A percentile compares a stretch with the other conserved stretches of the same genome.
phyloP scores from a whole-genome alignment of 2,113 vertebrate genomes.

The Smithornis capensis region DNA sequence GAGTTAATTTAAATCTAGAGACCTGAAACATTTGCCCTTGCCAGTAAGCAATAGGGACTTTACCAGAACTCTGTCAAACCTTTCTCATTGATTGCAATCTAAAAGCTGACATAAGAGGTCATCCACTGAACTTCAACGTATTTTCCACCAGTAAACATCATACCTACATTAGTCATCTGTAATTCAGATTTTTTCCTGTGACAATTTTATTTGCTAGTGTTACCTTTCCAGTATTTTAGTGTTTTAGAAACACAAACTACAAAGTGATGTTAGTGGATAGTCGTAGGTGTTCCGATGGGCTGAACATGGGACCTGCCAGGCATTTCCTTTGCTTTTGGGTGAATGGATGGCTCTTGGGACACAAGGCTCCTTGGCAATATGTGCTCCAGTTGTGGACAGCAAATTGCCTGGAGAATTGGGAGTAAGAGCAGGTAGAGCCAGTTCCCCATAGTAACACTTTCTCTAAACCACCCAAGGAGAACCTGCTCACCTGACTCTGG shows the following conservation, averaged over 20 bases:
- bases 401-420: not conserved
- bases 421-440: not conserved
- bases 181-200: not conserved
- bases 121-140: not conserved
- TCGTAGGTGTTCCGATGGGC: not conserved
- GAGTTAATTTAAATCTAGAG: not conserved
- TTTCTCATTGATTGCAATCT: not conserved
- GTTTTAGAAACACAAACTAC: not conserved
- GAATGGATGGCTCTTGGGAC: not conserved
- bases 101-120: not conserved
- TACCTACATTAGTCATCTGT: not conserved
- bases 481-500: not conserved
- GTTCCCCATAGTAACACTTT: not conserved
- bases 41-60: not conserved
- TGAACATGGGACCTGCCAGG: not conserved
- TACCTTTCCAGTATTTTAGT: not conserved
- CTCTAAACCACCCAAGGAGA: not conserved
- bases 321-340: not conserved
- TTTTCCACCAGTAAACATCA: not conserved
- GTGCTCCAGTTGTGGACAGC: too few relatives aligned
- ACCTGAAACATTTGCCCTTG: not conserved
- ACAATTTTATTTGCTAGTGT: not conserved
- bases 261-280: not conserved
- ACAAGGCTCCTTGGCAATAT: not conserved
- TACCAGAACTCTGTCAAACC: not conserved